Evolutionary conservation across 1,140 invertebrate species (phyloP).

Genomic region (Atta cephalotes): DNA sequence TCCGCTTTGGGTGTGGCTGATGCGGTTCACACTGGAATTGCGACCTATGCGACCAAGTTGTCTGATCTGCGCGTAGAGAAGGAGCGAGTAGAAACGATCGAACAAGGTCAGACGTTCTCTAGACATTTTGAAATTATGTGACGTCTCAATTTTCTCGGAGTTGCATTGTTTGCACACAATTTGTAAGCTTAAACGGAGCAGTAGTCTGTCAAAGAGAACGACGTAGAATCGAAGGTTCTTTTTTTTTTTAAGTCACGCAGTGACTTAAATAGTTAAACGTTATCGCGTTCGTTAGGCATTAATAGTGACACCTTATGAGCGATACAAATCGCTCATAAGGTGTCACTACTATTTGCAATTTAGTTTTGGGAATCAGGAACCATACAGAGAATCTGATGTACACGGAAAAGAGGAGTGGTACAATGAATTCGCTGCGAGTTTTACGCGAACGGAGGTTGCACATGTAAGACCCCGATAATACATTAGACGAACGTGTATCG

Average conservation of each 20-base stretch:
- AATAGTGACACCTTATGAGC: too few relatives aligned
- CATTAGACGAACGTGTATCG: slow-evolving; percentile 56
- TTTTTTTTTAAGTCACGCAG: not conserved
- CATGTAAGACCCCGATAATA: slow-evolving; percentile 40
- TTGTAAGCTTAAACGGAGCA: not conserved
- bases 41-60: slow-evolving; percentile 33
- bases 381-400: slow-evolving; percentile 26
- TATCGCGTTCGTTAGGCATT: not conserved
- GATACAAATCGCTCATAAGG: not conserved
- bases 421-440: slow-evolving; percentile 61
- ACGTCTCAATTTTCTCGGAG: slow-evolving; percentile 1
- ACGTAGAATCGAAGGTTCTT: too few relatives aligned
- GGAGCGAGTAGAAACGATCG: slow-evolving; percentile 35
- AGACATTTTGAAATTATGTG: slow-evolving; percentile 5
- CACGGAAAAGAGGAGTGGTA: slow-evolving; percentile 53
- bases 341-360: slow-evolving; percentile 8
- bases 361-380: slow-evolving; percentile 46
- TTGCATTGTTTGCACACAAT: not conserved
- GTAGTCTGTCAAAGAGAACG: not conserved
- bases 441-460: slow-evolving; percentile 30
- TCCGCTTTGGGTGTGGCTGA: slow-evolving; percentile 51
- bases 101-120: slow-evolving; percentile 41
- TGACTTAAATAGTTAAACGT: not conserved
- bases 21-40: slow-evolving; percentile 42
- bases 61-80: slow-evolving; percentile 21